Base-by-base conservation (phyloP, 2,888 invertebrate species). In the Microplitis manilae region DNA sequence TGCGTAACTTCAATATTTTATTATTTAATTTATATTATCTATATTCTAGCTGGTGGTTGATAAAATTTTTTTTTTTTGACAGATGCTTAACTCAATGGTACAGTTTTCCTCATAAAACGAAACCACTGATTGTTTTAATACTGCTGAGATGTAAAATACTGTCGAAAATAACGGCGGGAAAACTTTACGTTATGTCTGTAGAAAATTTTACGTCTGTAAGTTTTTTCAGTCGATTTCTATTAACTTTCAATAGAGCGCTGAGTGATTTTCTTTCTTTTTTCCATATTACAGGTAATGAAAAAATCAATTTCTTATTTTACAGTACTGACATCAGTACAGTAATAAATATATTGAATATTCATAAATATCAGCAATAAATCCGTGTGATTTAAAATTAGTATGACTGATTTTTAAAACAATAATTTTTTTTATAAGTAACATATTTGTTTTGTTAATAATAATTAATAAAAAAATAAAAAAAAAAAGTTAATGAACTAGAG, bases 11-110 rank as follows among this genome's bases (percentile, higher is more conserved):
- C 13, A 13, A 50, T 50, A 13, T 13, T 2, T 50, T 50, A 4
- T 50, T 13, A 50, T 50, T 50, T 5, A 50, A 50, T 50, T 6
- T 50, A n/a, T n/a, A n/a, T 50, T 50, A 9, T 30, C 30, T 30
- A 4, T 30, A 30, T 30, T 30, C 30, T 30, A 4, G 30, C 30
- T 30, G 30, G 4, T 30, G 4, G 50, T 50, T 1, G 8, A 9
- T 13, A 50, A 50, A 50, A 9, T 8, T 50, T 13, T 13, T 13
- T 50, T 13, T 50, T 50, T 9, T n/a, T 59, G 6, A 39, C 41
- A 77, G 76, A n/a, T 77, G 73, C 73, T 41, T 61, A 20, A 60
- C 62, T 30, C 6, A 62, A 8, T 77, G 76, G 76, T 72, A 77
- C 62, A 60, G 40, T 40, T 17, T 77, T 9, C 68, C 76, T 5